Evolutionary conservation across 1,140 invertebrate genomes (phyloP).

Genomic region (Trichonephila clavipes): DNA sequence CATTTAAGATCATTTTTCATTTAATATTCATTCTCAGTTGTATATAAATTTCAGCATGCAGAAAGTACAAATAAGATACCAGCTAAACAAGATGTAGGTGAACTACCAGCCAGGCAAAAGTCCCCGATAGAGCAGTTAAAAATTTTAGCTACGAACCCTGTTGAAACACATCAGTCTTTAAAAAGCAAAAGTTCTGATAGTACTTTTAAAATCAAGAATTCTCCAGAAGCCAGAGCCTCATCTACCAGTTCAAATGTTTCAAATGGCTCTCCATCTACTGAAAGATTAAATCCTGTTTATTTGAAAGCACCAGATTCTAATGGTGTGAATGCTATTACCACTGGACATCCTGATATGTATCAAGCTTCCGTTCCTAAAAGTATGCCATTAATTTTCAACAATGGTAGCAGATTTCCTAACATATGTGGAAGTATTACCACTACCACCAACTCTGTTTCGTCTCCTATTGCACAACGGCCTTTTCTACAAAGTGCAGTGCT

Average conservation of each 20-base stretch:
- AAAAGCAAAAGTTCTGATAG: not conserved
- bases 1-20: not conserved
- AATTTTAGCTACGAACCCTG: not conserved
- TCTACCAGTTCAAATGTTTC: not conserved
- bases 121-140: not conserved
- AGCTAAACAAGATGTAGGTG: not conserved
- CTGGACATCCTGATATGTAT: not conserved
- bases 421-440: not conserved
- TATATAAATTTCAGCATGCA: not conserved
- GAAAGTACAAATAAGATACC: not conserved
- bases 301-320: not conserved
- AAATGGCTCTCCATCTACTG: not conserved
- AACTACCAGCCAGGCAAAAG: not conserved
- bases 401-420: not conserved
- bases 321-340: not conserved
- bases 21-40: not conserved
- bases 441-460: not conserved
- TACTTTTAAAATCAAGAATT: not conserved
- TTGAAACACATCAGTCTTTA: not conserved
- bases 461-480: not conserved
- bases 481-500: not conserved
- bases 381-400: not conserved
- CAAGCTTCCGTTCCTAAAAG: not conserved
- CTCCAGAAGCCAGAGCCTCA: not conserved
- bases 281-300: not conserved